Evolutionary conservation across 2,888 invertebrate species (phyloP).

Genomic region (Scaptomyza polygonia): DNA sequence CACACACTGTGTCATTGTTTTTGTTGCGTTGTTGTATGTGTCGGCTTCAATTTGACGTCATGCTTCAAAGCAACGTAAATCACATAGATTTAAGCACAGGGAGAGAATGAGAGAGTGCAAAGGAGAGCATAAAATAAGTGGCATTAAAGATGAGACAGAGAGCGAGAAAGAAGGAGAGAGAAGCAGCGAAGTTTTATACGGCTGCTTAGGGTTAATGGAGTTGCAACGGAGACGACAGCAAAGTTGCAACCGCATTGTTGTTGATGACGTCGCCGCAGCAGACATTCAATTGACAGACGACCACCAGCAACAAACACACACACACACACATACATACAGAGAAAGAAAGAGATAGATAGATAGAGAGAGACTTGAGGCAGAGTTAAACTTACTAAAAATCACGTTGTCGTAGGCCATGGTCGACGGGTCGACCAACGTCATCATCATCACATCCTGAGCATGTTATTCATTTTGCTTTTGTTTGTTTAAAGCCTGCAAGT

Average conservation of each 20-base stretch:
- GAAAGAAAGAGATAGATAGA: conserved; percentile 5
- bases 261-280: conserved; percentile 60
- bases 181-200: conserved; percentile 33
- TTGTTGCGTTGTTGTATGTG: conserved; percentile 37
- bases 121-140: conserved; percentile 9
- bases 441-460: conserved; percentile 65
- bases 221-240: conserved; percentile 61
- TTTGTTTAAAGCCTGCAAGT: conserved; percentile 67
- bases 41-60: conserved; percentile 73
- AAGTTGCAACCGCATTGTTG: conserved; percentile 63
- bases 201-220: conserved; percentile 69
- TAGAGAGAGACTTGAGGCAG: conserved; percentile 3
- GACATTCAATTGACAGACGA: conserved; percentile 77
- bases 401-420: conserved; percentile 82
- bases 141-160: conserved; percentile 1
- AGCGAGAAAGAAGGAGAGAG: conserved; percentile 8
- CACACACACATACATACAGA: conserved; percentile 22
- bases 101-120: conserved; percentile 6
- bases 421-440: conserved; percentile 54
- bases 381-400: conserved; percentile 72
- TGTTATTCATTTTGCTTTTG: conserved; percentile 71
- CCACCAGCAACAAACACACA: conserved; percentile 54
- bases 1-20: conserved; percentile 24
- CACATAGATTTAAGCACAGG: conserved; percentile 49
- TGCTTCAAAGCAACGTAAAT: conserved; percentile 72